A percentile compares a stretch with the other conserved stretches of the same genome.
Conservation (phyloP, 2,113 vertebrate species). For the Phalacrocorax aristotelis region DNA sequence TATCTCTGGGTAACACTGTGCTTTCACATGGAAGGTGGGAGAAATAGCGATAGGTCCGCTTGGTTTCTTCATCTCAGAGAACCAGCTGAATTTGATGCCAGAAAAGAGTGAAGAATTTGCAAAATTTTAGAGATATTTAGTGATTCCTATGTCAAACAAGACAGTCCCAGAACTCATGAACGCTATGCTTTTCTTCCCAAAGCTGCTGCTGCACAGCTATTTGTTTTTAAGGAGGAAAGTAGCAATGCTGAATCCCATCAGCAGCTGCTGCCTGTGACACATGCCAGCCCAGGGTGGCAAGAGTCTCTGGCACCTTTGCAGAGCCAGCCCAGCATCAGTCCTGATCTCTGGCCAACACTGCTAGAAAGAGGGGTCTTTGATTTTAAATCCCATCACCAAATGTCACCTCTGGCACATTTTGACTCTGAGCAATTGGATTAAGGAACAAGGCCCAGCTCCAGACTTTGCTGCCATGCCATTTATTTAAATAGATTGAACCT, state of each 20-base stretch:
- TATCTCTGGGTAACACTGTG: neutral
- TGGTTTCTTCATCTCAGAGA: neutral
- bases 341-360: neutral
- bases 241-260: rapidly evolving
- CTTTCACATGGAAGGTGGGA: neutral
- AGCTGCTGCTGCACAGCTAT: neutral
- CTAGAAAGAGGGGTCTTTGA: neutral
- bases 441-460: neutral
- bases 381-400: conserved; percentile 43
- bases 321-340: neutral
- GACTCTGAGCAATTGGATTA: neutral
- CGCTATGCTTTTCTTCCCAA: neutral
- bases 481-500: neutral
- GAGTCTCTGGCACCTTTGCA: neutral
- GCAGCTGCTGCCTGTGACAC: neutral
- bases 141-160: neutral
- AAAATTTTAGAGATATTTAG: neutral
- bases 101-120: neutral
- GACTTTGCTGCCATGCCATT: neutral
- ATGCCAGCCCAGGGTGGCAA: neutral
- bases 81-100: neutral
- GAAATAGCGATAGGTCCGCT: neutral
- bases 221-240: neutral
- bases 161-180: neutral
- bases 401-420: neutral